Base-by-base conservation (phyloP, 2,797 vertebrate genomes). In the Siniperca undulata region DNA sequence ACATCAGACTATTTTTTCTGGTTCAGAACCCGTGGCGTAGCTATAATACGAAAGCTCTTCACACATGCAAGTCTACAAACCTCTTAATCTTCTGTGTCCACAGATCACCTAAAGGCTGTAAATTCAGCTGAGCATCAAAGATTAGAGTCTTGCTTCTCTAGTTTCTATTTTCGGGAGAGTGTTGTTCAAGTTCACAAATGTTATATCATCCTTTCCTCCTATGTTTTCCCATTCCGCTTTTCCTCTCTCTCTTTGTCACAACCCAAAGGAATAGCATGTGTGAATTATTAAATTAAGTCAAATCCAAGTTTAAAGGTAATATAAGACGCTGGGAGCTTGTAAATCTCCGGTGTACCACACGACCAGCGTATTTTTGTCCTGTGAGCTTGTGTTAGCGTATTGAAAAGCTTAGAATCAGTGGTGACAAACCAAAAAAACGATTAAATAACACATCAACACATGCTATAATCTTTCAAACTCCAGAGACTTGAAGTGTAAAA, bases 81-180 rank as follows among this genome's bases (percentile, higher is more conserved):
- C 19, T 64, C 46, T 70, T 85, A 80, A 90, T 91, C 90, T 89
- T 65, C 62, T 62, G 59, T 82, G 81, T 91, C 83, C 86, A 73
- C 5, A 0, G 74, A 87, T 78, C 81, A 88, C 74, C 73, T 79
- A 44, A 2, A 67, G 82, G 78, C 82, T 78, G 76, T 64, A 74
- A 66, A 84, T 86, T 79, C 85, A 93, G 73, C 82, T 22, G 40
- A 88, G 82, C 79, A 27, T 88, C 27, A 70, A 82, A 89, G 85
- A 92, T 87, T 74, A 77, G 56, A 85, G 65, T 83, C 82, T 81
- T 27, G 67, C 78, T 78, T 88, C 76, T 83, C 36, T 24, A 56
- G 48, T 71, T 88, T 85, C 75, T 87, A 77, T 93, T 89, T 83
- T 55, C 64, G 65, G 66, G 69, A 50, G 52, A 82, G 65, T 75